Evolutionary conservation across 2,797 vertebrate genomes (phyloP), one percentile per base, ranked within the genome.

Genomic region (Eutrigla gurnardus): DNA sequence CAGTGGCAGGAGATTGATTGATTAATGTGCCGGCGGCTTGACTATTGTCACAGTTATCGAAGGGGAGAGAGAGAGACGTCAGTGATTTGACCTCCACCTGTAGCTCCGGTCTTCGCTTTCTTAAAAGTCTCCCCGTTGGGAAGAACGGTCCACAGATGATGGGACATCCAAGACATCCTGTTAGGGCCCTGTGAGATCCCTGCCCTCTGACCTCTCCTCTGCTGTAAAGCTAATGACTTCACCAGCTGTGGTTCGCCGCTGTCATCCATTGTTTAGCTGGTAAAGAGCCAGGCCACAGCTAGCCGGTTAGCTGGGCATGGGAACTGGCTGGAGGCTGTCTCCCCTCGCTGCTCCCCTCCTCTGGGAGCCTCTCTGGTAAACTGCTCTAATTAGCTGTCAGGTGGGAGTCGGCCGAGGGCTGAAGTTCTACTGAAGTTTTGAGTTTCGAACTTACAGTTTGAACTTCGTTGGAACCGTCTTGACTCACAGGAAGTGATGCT

Each of bases 301-400:
- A 71, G 68, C 65, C 82, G 70, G 84, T 81, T 70, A 74, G 66
- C 72, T 17, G 58, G 83, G 85, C 83, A 81, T 90, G 86, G 82
- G 88, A 90, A 90, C 61, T 76, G 59, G 81, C 83, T 78, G 61
- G 18, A 86, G 83, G 86, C 78, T 54, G 57, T 78, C 65, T 80
- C 83, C 53, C 72, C 42, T 76, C 77, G 46, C 62, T 25, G 49
- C n/a, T 9, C 49, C 45, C 35, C 52, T 79, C 70, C 76, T 77
- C 75, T 73, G 86, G 81, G 81, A 88, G 17, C 32, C 55, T 75
- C 70, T 82, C 54, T 88, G 79, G 76, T 85, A 85, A 86, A 82
- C n/a, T 55, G 33, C 73, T 75, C 60, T 58, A 49, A n/a, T 65
- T 37, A 25, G 45, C 73, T 55, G 8, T 60, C 47, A 50, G 54